Evolutionary conservation across 1,140 invertebrate genomes (phyloP), one percentile per base, ranked within the genome.

Genomic region (Zaprionus kolodkinae): DNA sequence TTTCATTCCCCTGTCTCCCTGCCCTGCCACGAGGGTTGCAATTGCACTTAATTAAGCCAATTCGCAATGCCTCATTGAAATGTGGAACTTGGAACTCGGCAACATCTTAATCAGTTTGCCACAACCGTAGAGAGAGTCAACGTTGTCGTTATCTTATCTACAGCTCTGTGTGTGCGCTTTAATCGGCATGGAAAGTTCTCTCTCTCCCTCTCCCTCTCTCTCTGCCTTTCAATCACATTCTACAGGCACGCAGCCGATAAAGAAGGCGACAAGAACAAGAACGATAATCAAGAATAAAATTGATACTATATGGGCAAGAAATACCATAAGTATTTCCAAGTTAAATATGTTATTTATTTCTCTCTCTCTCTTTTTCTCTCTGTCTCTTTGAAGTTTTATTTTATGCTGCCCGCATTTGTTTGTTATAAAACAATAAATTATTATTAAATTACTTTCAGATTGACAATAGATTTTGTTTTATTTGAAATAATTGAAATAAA

Each of bases 41-140:
- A 87, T 78, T 68, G 60, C 83, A 84, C 68, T 80, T 61, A 79
- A 88, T 87, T 89, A 84, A 78, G 74, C 63, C 80, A 88, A 88
- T 88, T 87, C 64, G 80, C 80, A 79, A 33, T 43, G 61, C 13
- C 6, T 61, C 63, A 56, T 38, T 13, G 35, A 15, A 61, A 25
- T n/a, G 12, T 33, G 38, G 27, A 10, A 56, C 38, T 62, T 62
- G 67, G 12, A 55, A 63, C 55, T 36, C 21, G 66, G 2, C 21
- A 35, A 73, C 68, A 50, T 38, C 60, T 65, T 61, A 71, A 76
- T 76, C 73, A 71, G 68, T 72, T 72, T 59, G 48, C 21, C 43
- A 36, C 63, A 66, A 50, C 40, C 56, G 12, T 59, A 48, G 25
- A 61, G 25, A 61, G 25, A 38, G 25, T 9, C 2, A 25, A 36